Base-by-base conservation (phyloP, 2,797 vertebrate species). In the Lacerta bilineata region DNA sequence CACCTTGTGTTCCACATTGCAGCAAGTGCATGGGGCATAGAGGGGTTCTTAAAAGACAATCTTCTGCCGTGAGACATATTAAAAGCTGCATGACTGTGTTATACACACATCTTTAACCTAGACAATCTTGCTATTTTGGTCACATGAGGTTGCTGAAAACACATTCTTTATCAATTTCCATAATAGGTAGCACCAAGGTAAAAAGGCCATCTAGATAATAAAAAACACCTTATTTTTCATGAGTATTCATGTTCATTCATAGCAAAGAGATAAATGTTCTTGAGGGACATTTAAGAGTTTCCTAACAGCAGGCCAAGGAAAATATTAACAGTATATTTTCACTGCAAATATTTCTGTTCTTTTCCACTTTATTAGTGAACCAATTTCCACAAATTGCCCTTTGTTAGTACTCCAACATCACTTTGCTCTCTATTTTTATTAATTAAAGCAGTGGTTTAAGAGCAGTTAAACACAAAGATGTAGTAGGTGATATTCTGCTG, bases 371-470 rank as follows among this genome's bases (percentile, higher is more conserved):
- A n/a, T 39, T 43, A 81, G 0, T 87, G 50, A 74, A 92, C 4
- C 4, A 86, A 1, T 1, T 15, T 66, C 39, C 79, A n/a, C 64
- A 81, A 41, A 74, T 71, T 93, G 87, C 66, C n/a, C 46, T 82
- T 88, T 55, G 17, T 86, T 0, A 10, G 2, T 76, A 85, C 46
- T 80, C 74, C 1, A 50, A 71, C 50, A 90, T 87, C 10, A 68
- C 5, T 72, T 78, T 85, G 69, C 25, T 36, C 75, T 41, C 83
- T 8, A 72, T 90, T 90, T 91, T 88, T 84, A 0, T 75, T 87
- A 85, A 8, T 74, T 83, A 87, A 0, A 86, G 1, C 13, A 5
- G 87, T 83, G 8, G 86, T 90, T 93, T 84, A 86, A 9, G 90
- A 79, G 8, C 64, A 83, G 46, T 72, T 36, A 72, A n/a, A 87